phyloP scores from a whole-genome alignment of 2,797 vertebrate genomes.

The Sebastes minor region DNA sequence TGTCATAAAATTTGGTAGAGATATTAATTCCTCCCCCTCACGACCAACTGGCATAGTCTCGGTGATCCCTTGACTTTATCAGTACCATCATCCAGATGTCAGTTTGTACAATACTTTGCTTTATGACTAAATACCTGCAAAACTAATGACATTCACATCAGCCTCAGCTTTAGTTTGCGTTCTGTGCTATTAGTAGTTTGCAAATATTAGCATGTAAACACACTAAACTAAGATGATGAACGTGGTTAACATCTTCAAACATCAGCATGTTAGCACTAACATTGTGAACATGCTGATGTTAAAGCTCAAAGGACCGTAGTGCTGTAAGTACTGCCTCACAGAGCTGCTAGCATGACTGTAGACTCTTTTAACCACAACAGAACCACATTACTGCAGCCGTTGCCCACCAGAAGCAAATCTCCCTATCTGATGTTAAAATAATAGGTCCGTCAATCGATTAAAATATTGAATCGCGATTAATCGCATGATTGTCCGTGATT shows the following conservation, averaged over 20 bases:
- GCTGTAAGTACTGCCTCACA: too few relatives aligned
- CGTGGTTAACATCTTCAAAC: neutral
- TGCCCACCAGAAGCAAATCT: neutral
- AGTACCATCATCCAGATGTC: neutral
- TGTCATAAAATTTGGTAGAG: neutral
- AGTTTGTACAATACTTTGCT: neutral
- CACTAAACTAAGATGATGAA: neutral
- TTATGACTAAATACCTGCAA: neutral
- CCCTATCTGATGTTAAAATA: neutral
- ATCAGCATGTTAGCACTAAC: neutral
- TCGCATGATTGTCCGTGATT: too few relatives aligned
- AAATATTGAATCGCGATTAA: too few relatives aligned
- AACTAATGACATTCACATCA: neutral
- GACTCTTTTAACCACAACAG: neutral
- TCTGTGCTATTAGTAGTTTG: neutral
- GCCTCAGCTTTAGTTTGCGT: neutral
- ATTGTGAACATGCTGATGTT: neutral
- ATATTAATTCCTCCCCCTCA: neutral
- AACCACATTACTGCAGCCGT: neutral
- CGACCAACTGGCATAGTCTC: neutral
- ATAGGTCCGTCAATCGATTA: neutral
- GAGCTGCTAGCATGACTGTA: too few relatives aligned
- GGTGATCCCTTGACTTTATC: neutral
- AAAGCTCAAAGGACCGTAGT: neutral
- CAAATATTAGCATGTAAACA: neutral